Evolutionary conservation across 2,888 invertebrate species (phyloP).

Genomic region (Neria commutata): DNA sequence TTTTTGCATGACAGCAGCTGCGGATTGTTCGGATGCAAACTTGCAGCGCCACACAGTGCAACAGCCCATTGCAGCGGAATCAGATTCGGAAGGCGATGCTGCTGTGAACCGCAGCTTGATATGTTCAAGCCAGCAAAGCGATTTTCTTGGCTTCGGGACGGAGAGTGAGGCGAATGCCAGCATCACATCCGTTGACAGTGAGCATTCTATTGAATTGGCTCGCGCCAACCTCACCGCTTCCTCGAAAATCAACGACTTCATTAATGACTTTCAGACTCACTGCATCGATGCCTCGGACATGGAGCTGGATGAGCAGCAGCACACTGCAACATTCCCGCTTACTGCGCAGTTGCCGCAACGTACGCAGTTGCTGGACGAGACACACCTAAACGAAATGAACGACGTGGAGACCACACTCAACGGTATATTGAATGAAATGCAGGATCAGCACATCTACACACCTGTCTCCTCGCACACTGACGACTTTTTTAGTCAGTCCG

Average conservation of each 20-base stretch:
- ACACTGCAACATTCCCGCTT: not conserved
- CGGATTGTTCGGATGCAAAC: constrained; percentile 51
- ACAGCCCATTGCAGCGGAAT: no score
- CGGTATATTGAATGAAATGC: constrained; percentile 54
- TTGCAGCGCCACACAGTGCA: constrained; percentile 6
- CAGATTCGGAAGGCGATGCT: no score
- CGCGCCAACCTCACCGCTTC: not conserved
- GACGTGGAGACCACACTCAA: constrained; percentile 53
- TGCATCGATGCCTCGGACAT: constrained; percentile 39
- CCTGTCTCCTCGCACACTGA: constrained; percentile 44
- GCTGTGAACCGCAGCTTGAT: no score
- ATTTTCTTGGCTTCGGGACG: constrained; percentile 21
- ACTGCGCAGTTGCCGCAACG: not conserved
- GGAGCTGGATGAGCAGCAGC: constrained; percentile 13
- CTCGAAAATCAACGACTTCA: constrained; percentile 44
- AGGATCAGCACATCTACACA: constrained; percentile 54
- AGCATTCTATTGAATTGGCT: not conserved
- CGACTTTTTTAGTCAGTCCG: constrained; percentile 49
- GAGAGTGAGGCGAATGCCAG: constrained; percentile 19
- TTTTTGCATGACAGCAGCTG: constrained; percentile 50
- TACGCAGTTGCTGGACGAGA: constrained; percentile 11
- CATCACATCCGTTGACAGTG: not conserved
- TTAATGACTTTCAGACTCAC: constrained; percentile 51
- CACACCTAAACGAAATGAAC: constrained; percentile 43
- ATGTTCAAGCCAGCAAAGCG: constrained; percentile 27